phyloP scores from a whole-genome alignment of 2,797 vertebrate species.

The Amblyraja radiata region DNA sequence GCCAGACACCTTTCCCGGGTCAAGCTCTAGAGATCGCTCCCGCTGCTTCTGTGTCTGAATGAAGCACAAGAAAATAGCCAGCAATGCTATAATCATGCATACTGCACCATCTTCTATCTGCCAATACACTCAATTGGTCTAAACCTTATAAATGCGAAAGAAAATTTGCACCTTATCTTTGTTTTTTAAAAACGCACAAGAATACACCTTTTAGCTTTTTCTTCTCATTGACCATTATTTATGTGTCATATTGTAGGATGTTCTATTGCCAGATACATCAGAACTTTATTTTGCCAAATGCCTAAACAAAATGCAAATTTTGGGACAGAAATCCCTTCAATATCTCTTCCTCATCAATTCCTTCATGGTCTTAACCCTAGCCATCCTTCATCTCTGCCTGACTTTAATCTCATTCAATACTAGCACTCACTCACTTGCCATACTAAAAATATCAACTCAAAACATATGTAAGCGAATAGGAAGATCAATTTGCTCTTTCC shows the following conservation, averaged over 20 bases:
- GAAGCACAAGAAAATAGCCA: background rate
- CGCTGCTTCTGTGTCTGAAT: constrained; percentile 73
- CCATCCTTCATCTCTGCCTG: too few species aligned
- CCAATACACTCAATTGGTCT: background rate
- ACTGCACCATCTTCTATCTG: background rate
- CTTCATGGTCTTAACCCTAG: too few species aligned
- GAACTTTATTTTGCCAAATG: background rate
- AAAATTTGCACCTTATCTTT: background rate
- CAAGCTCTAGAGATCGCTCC: constrained; percentile 73
- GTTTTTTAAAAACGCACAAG: too few species aligned
- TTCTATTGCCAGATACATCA: background rate
- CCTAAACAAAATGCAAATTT: background rate
- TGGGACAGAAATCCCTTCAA: background rate
- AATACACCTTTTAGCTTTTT: background rate
- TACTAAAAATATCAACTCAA: background rate
- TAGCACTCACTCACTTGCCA: background rate
- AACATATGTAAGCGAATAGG: background rate
- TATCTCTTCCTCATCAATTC: background rate
- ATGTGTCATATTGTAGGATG: background rate
- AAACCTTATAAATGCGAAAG: background rate
- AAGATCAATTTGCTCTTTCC: background rate
- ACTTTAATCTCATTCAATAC: background rate
- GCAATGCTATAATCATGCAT: background rate
- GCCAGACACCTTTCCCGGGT: constrained; percentile 84
- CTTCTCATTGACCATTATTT: background rate